Evolutionary conservation across 2,797 vertebrate genomes (phyloP).

Genomic region (Diplodus sargus): DNA sequence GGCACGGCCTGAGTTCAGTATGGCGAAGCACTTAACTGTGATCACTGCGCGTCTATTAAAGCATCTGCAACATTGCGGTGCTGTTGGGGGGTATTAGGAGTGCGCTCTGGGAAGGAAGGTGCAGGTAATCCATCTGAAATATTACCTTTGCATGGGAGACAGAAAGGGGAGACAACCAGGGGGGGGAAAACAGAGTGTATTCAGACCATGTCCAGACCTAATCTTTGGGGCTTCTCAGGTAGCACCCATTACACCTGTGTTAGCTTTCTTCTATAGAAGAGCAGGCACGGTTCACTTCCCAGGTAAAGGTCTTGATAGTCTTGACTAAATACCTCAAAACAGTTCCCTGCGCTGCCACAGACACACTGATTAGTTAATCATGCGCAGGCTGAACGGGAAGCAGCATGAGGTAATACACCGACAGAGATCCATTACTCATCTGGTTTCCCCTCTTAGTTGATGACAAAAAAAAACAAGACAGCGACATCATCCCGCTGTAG

Average conservation of each 20-base stretch:
- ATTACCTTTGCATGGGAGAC: constrained; percentile 34
- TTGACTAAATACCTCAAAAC: constrained; percentile 16
- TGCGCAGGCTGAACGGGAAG: constrained; percentile 33
- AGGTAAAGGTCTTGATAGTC: constrained; percentile 54
- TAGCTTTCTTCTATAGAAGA: constrained; percentile 23
- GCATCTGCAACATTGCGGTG: constrained; percentile 37
- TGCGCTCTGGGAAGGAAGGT: constrained; percentile 10
- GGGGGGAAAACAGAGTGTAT: neutral
- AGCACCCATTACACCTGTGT: constrained; percentile 32
- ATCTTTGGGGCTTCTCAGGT: constrained; percentile 56
- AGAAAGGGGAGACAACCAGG: neutral
- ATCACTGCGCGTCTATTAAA: constrained; percentile 36
- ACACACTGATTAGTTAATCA: constrained; percentile 16
- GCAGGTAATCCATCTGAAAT: constrained; percentile 59
- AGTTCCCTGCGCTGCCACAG: neutral
- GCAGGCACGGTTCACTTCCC: constrained; percentile 44
- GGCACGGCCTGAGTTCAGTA: constrained; percentile 42
- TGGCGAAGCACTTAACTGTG: constrained; percentile 65
- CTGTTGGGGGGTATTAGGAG: constrained; percentile 22
- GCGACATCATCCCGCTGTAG: constrained; percentile 45
- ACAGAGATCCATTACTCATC: constrained; percentile 60
- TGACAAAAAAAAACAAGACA: constrained; percentile 37
- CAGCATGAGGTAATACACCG: constrained; percentile 53
- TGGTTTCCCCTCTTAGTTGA: constrained; percentile 44
- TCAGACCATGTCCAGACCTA: constrained; percentile 16